Conservation (phyloP, 2,797 vertebrate genomes). For the Spheniscus humboldti region DNA sequence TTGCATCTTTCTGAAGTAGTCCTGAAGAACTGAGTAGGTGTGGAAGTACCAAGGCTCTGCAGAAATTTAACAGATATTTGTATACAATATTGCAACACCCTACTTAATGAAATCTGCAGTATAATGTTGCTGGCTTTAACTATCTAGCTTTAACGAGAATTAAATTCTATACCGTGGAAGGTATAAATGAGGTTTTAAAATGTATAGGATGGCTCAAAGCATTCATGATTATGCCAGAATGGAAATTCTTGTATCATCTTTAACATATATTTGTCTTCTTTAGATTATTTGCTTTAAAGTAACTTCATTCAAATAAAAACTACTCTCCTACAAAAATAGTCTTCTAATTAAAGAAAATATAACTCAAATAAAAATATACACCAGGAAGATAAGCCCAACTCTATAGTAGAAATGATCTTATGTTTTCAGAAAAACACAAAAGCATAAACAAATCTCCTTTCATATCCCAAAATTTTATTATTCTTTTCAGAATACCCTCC, state of each 20-base stretch:
- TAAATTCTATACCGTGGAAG: not conserved
- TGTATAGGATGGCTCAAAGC: not conserved
- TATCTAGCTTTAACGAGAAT: not conserved
- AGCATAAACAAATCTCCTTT: not conserved
- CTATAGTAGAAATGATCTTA: not conserved
- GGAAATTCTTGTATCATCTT: not conserved
- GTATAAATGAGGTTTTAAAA: not conserved
- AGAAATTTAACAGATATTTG: not conserved
- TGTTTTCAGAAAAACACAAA: not conserved
- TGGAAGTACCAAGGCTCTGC: not conserved
- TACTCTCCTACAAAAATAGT: not conserved
- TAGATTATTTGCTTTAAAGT: not conserved
- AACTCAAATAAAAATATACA: not conserved
- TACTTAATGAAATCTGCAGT: not conserved
- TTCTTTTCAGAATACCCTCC: not conserved
- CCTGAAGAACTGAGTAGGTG: not conserved
- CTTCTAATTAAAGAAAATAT: not conserved
- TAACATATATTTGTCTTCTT: not conserved
- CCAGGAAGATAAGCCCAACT: not conserved
- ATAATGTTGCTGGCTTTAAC: not conserved
- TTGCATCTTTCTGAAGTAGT: not conserved
- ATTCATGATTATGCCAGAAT: not conserved
- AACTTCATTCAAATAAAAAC: not conserved
- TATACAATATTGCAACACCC: not conserved
- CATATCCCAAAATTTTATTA: not conserved